Evolutionary conservation across 2,888 invertebrate genomes (phyloP), one percentile per base, ranked within the genome.

Genomic region (Machimus atricapillus): DNA sequence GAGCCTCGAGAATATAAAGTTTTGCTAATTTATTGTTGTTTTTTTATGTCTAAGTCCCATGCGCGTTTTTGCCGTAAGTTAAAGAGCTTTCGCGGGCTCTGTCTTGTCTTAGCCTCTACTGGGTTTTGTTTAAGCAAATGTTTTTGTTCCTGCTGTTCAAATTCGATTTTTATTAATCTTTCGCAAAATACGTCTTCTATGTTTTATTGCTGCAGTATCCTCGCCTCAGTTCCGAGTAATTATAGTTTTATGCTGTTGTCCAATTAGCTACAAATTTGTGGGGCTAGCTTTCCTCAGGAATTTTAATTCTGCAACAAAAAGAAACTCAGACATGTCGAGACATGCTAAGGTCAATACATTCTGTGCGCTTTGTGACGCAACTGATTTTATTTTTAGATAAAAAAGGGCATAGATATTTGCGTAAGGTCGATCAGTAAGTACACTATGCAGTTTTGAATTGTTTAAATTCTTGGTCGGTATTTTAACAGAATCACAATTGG

Each of bases 41-140:
- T 79, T 79, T 52, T 52, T n/a, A 31, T n/a, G n/a, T 19, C 19
- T 79, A 52, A 79, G 79, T 79, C 79, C 40, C 79, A 79, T 79
- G 52, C 52, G 31, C 79, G 27, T 79, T 46, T 79, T 79, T 27
- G 78, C 78, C 12, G 19, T 23, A 19, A 78, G 23, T 27, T 27
- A 43, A 46, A 14, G 78, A 78, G 78, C 78, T 78, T 78, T 78
- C 37, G 40, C 23, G 43, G 5, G 8, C 9, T n/a, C n/a, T 76
- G 19, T 78, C 27, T 77, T 76, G 19, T 78, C 27, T 40, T 43
- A 56, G 23, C 79, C 52, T 79, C 46, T 46, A 79, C 27, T 14
- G 52, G 7, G 52, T 79, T 79, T 52, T 79, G 79, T 79, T 79
- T 79, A 79, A 79, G 79, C 79, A 79, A 79, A 79, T 79, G 79